These are phyloP conservation scores for Potamarius usumacintae DNA, from an alignment of 2,113 vertebrate genomes.

Conservation along the genomic window DNA sequence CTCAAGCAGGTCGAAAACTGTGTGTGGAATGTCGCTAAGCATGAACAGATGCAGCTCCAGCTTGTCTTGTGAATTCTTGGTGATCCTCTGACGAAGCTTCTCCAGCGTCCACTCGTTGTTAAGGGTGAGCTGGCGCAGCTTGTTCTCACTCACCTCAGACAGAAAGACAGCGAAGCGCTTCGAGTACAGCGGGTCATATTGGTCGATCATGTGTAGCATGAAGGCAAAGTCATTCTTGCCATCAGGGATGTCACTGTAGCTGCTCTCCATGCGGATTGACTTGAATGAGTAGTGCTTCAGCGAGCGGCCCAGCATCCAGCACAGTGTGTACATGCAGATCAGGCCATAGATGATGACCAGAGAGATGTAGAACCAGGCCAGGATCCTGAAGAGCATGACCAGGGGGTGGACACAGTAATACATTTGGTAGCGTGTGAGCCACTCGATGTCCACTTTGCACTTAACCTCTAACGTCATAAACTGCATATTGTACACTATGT, in stretches of 20 bases:
- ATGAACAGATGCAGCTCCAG: conserved; percentile 96
- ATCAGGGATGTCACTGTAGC: conserved; percentile 93
- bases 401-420: conserved; percentile 94
- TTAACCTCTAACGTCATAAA: conserved; percentile 86
- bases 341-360: conserved; percentile 91
- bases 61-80: conserved; percentile 94
- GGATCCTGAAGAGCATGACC: conserved; percentile 94
- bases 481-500: conserved; percentile 89
- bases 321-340: conserved; percentile 95
- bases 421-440: conserved; percentile 87
- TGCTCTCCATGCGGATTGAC: conserved; percentile 96
- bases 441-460: conserved; percentile 88
- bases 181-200: conserved; percentile 85
- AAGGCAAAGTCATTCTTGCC: too few species aligned
- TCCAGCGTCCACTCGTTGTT: conserved; percentile 98
- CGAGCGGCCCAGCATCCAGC: conserved; percentile 93
- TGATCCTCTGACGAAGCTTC: conserved; percentile 92
- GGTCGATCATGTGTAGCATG: too few species aligned
- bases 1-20: conserved; percentile 91
- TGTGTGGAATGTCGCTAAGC: conserved; percentile 92
- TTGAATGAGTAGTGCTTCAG: conserved; percentile 97
- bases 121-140: conserved; percentile 92
- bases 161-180: conserved; percentile 96
- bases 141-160: conserved; percentile 97
- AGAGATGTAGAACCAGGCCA: conserved; percentile 95